Evolutionary conservation across 2,888 invertebrate species (phyloP), one percentile per base, ranked within the genome.

Genomic region (Metacarcinus magister): DNA sequence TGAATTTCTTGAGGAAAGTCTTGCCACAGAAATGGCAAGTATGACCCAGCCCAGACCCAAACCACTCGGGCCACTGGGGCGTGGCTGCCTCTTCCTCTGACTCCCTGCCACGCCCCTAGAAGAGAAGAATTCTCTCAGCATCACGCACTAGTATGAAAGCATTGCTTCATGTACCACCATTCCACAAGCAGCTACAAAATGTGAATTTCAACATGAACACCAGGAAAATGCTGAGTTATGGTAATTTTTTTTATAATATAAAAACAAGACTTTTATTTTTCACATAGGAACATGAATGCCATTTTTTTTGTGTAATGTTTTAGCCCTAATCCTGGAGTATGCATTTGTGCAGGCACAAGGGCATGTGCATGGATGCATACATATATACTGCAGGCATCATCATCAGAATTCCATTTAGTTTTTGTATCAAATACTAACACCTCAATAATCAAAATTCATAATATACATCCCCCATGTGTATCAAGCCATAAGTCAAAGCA

Each of bases 1-100:
- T 96, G 96, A 96, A 96, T 46, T 96, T 96, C 93, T 96, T 96
- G 92, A 93, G 44, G 95, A 96, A 96, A 54, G 95, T 95, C 96
- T 95, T 96, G 95, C 96, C 96, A 95, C 96, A 96, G 93, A 87
- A 96, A 89, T 92, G 94, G 96, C 96, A 96, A 60, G 87, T 60
- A 92, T 96, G 96, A 94, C 94, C 67, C 67, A 90, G 91, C 43
- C 90, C 95, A 89, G 95, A 46, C 92, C 92, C 93, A 75, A 87
- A 54, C 94, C 96, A 96, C 94, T 92, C 94, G 75, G 96, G 96
- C 96, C 96, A 94, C 13, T 92, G 94, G 96, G 96, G 96, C 96
- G 94, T 96, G 96, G 96, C 94, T 93, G 94, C 89, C 44, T 94
- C 94, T 92, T 94, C 96, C 94, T 92, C 94, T 94, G 95, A 93